These are phyloP conservation scores for Cheirogaleus medius DNA, from an alignment of 2,113 vertebrate species.

Conservation along the genomic window DNA sequence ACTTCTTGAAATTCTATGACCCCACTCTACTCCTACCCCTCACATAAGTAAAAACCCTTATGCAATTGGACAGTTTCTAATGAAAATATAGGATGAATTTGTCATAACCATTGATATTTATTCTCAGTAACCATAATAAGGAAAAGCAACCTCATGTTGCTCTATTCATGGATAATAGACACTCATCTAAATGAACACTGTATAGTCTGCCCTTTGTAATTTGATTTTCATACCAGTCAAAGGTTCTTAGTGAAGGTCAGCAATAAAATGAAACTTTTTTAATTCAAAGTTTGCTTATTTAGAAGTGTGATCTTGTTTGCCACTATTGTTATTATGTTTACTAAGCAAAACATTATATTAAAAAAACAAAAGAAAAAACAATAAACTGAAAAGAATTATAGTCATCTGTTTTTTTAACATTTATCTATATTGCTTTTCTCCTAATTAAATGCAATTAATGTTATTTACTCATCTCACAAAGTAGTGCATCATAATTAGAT, in stretches of 20 bases:
- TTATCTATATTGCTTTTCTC: not conserved
- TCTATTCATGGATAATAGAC: not conserved
- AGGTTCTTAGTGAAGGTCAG: not conserved
- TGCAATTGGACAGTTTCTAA: not conserved
- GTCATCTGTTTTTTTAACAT: not conserved
- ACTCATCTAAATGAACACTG: not conserved
- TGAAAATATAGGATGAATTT: not conserved
- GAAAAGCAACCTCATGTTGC: not conserved
- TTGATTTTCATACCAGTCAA: not conserved
- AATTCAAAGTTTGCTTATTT: not conserved
- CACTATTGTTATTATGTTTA: not conserved
- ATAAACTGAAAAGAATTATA: not conserved
- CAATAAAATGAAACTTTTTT: not conserved
- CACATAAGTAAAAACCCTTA: not conserved
- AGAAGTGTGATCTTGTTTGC: not conserved
- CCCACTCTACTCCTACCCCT: not conserved
- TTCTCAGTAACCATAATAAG: not conserved
- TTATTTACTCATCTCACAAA: not conserved
- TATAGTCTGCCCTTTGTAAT: not conserved
- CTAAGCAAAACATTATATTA: not conserved
- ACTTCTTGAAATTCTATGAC: not conserved
- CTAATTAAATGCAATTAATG: not conserved
- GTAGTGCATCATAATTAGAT: constrained; percentile 11
- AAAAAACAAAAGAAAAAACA: not conserved
- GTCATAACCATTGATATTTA: not conserved